Conservation (phyloP, 2,113 vertebrate species). For the Psammodynastes pulverulentus region DNA sequence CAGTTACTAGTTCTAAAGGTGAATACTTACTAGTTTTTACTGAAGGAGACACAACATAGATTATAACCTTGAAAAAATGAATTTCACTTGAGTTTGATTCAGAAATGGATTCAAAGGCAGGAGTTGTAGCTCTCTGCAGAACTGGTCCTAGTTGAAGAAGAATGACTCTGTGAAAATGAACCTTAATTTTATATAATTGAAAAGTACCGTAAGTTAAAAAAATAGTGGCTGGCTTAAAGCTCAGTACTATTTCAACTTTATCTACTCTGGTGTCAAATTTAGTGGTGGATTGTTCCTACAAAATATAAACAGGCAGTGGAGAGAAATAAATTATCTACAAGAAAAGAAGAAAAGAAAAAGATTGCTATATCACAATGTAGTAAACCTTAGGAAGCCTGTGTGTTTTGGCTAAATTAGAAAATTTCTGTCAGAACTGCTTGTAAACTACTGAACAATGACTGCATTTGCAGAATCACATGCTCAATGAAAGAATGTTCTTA, state of each 20-base stretch:
- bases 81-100: neutral
- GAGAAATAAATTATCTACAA: neutral
- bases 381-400: neutral
- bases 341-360: neutral
- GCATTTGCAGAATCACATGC: neutral
- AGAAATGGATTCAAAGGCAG: neutral
- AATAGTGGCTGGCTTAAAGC: neutral
- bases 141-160: neutral
- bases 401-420: neutral
- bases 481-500: neutral
- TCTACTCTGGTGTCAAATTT: neutral
- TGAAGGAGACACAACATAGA: neutral
- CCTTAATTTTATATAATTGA: neutral
- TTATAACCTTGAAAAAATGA: neutral
- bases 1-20: neutral
- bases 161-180: neutral
- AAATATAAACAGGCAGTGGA: neutral
- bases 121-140: neutral
- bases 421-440: neutral
- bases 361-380: neutral
- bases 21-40: neutral
- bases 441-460: neutral
- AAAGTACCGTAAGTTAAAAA: neutral
- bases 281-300: neutral
- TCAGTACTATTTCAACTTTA: neutral